Conservation (phyloP, 2,888 invertebrate genomes). For the Lithophane semibrunnea region DNA sequence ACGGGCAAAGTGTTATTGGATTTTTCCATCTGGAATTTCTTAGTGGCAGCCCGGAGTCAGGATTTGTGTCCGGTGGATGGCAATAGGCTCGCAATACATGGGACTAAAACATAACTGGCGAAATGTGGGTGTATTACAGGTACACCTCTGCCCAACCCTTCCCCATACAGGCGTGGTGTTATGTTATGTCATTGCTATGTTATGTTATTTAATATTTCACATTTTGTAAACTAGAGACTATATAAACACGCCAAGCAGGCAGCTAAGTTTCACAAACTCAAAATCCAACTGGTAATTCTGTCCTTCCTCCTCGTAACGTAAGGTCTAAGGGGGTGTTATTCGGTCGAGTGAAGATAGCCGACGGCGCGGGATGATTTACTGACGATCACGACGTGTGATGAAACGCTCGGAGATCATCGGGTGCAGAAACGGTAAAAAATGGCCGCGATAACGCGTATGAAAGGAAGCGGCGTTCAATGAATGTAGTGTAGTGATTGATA, state of each 20-base stretch:
- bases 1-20: background rate
- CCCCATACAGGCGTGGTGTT: too few relatives aligned
- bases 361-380: constrained; percentile 67
- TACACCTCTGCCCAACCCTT: too few relatives aligned
- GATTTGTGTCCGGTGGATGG: too few relatives aligned
- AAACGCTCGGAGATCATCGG: constrained; percentile 60
- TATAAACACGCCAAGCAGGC: background rate
- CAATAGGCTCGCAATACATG: too few relatives aligned
- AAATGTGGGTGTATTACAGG: too few relatives aligned
- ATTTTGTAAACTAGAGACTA: background rate
- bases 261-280: background rate
- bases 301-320: background rate
- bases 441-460: constrained; percentile 60
- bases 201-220: background rate
- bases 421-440: constrained; percentile 58
- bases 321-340: constrained; percentile 62
- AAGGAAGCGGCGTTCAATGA: constrained; percentile 50
- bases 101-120: too few relatives aligned
- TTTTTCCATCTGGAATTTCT: background rate
- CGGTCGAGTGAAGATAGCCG: constrained; percentile 68
- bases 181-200: too few relatives aligned
- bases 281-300: constrained; percentile 34
- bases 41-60: too few relatives aligned
- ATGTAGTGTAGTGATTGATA: constrained; percentile 59
- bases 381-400: constrained; percentile 66